Evolutionary conservation across 2,797 vertebrate species (phyloP).

Genomic region (Novumbra hubbsi): DNA sequence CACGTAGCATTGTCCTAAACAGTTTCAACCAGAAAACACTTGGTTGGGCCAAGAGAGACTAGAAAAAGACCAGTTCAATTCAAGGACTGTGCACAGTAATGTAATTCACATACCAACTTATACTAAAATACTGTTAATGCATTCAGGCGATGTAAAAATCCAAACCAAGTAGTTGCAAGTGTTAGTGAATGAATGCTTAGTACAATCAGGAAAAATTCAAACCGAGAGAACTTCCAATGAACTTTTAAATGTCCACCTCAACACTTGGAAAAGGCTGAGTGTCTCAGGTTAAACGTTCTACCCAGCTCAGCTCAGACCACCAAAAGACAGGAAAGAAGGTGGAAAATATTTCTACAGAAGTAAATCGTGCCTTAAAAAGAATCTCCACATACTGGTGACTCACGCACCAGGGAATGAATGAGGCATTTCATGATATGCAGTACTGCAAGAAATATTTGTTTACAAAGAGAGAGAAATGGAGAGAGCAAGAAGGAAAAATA

Average conservation of each 20-base stretch:
- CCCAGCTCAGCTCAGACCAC: conserved; percentile 1
- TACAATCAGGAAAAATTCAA: background rate
- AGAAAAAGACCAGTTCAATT: no score
- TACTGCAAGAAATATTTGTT: background rate
- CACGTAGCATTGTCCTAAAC: no score
- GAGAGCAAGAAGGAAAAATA: background rate
- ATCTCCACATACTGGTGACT: background rate
- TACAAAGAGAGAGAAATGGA: background rate
- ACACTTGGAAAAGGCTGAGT: conserved; percentile 1
- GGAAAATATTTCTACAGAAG: background rate
- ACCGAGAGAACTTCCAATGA: background rate
- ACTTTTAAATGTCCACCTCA: background rate
- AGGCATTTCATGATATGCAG: background rate
- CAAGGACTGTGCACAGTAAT: no score
- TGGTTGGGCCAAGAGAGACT: no score
- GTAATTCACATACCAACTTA: no score
- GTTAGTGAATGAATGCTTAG: background rate
- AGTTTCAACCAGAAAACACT: no score
- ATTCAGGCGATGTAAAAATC: no score
- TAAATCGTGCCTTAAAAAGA: background rate
- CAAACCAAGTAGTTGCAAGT: background rate
- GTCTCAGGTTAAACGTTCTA: background rate
- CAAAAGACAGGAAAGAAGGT: background rate
- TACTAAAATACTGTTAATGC: no score
- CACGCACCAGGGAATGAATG: background rate